Conservation (phyloP, 2,888 invertebrate genomes). For the Eupithecia tripunctaria region DNA sequence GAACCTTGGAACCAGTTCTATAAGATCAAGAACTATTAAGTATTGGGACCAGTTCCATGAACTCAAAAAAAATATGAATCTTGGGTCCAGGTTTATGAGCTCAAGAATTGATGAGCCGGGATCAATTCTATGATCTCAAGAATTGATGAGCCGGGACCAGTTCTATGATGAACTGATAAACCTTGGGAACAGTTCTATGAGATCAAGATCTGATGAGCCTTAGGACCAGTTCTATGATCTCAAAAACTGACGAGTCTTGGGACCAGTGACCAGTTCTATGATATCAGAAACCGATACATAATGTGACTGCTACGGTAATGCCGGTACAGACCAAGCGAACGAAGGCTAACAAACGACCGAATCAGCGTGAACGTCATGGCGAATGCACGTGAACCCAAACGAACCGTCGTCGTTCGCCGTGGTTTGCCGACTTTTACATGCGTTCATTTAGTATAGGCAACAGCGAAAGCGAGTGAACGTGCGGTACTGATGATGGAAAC, state of each 20-base stretch:
- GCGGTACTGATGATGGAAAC: no score
- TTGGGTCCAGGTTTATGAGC: constrained; percentile 86
- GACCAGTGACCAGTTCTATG: constrained; percentile 88
- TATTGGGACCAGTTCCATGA: no score
- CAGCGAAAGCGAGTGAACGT: no score
- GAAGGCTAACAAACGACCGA: no score
- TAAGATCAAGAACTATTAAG: neutral
- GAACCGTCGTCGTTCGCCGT: no score
- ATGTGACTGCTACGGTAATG: neutral
- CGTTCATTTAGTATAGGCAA: no score
- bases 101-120: constrained; percentile 85
- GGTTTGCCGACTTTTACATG: no score
- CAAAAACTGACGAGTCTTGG: constrained; percentile 73
- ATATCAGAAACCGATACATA: constrained; percentile 27
- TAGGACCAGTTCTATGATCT: constrained; percentile 86
- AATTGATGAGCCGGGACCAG: constrained; percentile 84
- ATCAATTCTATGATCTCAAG: constrained; percentile 78
- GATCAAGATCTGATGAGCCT: constrained; percentile 75
- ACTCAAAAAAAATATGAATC: constrained; percentile 76
- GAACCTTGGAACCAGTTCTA: neutral
- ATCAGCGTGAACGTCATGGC: no score
- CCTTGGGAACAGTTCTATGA: constrained; percentile 87
- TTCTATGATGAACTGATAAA: constrained; percentile 77
- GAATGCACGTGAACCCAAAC: no score
- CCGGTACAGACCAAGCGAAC: no score